Evolutionary conservation across 2,113 vertebrate genomes (phyloP).

Genomic region (Sceloporus undulatus): DNA sequence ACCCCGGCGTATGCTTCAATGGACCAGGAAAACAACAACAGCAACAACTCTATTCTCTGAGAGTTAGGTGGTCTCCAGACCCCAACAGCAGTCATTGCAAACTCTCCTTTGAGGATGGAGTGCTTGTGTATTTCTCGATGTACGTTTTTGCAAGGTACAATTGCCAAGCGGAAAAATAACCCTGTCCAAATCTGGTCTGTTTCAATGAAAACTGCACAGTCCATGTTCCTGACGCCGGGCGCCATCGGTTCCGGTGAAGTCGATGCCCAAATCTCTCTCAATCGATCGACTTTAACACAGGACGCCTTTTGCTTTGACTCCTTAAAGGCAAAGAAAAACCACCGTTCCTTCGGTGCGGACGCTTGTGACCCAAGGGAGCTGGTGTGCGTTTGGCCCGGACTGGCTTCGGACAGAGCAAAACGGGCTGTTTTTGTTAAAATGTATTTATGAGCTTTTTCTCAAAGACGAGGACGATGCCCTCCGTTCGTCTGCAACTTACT

Average conservation of each 20-base stretch:
- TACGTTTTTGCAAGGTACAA: background rate
- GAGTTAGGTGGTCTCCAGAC: too few species aligned
- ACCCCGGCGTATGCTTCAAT: too few species aligned
- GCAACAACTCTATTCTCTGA: too few species aligned
- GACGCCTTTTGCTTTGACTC: too few species aligned
- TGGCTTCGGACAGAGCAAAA: accelerated
- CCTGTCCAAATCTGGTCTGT: background rate
- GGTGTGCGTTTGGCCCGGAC: accelerated
- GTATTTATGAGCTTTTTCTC: background rate
- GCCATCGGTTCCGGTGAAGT: too few species aligned
- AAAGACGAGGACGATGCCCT: background rate
- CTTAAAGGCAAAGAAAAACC: background rate
- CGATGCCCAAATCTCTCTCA: too few species aligned
- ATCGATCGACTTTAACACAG: too few species aligned
- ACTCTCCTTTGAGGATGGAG: background rate
- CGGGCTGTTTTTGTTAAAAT: accelerated
- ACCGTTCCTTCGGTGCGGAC: background rate
- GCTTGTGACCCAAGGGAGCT: accelerated
- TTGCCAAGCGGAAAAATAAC: background rate
- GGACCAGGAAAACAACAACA: too few species aligned
- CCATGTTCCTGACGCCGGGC: too few species aligned
- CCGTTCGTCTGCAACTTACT: background rate
- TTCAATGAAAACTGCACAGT: too few species aligned
- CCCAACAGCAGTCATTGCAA: background rate
- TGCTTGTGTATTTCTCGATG: background rate